A percentile compares a stretch with the other conserved stretches of the same genome.
Evolutionary conservation across 2,797 vertebrate genomes (phyloP).

Genomic region (Eulemur albifrons): DNA sequence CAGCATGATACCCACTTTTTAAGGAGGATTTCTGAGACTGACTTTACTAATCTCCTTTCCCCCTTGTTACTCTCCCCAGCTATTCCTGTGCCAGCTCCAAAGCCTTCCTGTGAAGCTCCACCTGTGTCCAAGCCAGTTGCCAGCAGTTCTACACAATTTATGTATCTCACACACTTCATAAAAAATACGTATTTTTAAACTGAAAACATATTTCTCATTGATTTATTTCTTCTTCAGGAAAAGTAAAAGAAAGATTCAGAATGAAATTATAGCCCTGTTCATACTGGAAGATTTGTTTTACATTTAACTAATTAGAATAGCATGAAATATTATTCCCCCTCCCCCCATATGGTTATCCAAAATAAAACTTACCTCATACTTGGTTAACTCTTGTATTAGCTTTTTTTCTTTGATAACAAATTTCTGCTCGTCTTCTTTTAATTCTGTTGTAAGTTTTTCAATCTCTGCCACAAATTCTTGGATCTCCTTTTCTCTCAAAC

Average conservation of each 20-base stretch:
- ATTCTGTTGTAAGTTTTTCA: conserved; percentile 43
- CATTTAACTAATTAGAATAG: neutral
- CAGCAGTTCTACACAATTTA: neutral
- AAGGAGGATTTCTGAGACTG: neutral
- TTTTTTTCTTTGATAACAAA: conserved; percentile 48
- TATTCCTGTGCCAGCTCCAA: rapidly evolving
- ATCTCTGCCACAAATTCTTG: conserved; percentile 20
- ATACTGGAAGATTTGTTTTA: neutral
- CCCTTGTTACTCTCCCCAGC: neutral
- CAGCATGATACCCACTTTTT: neutral
- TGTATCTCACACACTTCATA: no score
- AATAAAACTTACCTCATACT: conserved; percentile 77
- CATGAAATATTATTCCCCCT: neutral
- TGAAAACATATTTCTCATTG: neutral
- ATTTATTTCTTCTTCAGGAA: neutral
- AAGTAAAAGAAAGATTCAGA: neutral
- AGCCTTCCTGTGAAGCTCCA: neutral
- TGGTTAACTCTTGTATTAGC: conserved; percentile 53
- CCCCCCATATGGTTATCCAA: neutral
- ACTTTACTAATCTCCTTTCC: neutral
- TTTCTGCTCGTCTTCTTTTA: conserved; percentile 47
- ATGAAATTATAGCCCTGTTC: neutral
- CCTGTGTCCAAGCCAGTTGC: neutral
- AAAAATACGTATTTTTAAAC: neutral
- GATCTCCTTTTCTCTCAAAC: conserved; percentile 59